phyloP scores from a whole-genome alignment of 2,888 invertebrate genomes.

The Meganola albula region DNA sequence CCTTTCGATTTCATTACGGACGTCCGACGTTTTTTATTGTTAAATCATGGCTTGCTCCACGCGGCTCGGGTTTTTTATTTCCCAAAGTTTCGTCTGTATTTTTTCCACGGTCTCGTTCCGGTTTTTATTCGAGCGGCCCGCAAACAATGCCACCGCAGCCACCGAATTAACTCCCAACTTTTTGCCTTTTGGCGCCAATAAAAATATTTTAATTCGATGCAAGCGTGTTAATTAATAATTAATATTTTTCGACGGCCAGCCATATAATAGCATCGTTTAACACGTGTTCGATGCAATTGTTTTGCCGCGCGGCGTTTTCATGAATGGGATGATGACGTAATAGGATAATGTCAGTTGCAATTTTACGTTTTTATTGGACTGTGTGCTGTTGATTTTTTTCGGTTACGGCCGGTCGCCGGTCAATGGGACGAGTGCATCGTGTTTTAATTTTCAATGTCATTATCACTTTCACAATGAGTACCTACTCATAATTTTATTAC shows the following conservation, averaged over 20 bases:
- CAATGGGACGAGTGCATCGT: conserved; percentile 71
- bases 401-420: conserved; percentile 58
- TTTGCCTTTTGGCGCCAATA: conserved; percentile 72
- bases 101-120: conserved; percentile 59
- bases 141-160: conserved; percentile 75
- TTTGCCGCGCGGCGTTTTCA: conserved; percentile 69
- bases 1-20: conserved; percentile 79
- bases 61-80: conserved; percentile 59
- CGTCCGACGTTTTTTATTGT: conserved; percentile 74
- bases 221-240: conserved; percentile 73
- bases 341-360: conserved; percentile 75
- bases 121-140: conserved; percentile 69
- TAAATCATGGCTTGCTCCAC: conserved; percentile 71
- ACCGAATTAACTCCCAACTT: conserved; percentile 72
- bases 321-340: conserved; percentile 77
- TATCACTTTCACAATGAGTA: conserved; percentile 73
- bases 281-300: conserved; percentile 73
- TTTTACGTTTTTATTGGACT: conserved; percentile 75
- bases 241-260: conserved; percentile 70
- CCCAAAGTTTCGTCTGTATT: conserved; percentile 60
- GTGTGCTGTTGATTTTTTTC: conserved; percentile 65
- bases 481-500: conserved; percentile 32
- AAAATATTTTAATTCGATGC: conserved; percentile 74
- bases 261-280: conserved; percentile 69
- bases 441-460: conserved; percentile 77